Evolutionary conservation across 2,113 vertebrate species (phyloP), one percentile per base, ranked within the genome.

Genomic region (Struthio camelus): DNA sequence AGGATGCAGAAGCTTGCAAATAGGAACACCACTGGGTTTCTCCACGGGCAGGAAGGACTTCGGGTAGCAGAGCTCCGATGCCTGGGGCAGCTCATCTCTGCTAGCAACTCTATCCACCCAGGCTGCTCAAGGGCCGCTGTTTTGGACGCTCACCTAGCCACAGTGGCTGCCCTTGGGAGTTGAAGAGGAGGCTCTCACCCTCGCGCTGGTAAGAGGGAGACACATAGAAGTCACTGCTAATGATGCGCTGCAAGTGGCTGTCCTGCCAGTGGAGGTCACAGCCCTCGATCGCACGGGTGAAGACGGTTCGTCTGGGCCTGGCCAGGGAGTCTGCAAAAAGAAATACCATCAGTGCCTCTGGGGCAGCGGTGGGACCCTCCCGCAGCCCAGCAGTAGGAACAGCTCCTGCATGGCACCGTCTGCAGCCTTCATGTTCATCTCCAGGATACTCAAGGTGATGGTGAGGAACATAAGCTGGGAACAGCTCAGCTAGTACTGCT

Each of bases 201-300:
- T 99, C 99, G 46, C 98, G 98, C 97, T 99, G 99, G 97, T 99
- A 99, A 93, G 98, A 98, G 7, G 99, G 99, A 32, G 99, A 99
- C 97, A 98, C 80, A 67, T 99, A 99, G 98, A 98, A 98, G 96
- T 99, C 99, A 2, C 99, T 99, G 98, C 99, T 99, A 97, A 99
- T 99, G 97, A 99, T 99, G 97, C 99, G 98, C 97, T 99, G 99
- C 80, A 99, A 98, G 97, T 99, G 99, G 97, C 99, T 99, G 98
- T 99, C 99, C 98, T 99, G 99, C 99, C 99, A 99, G 97, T 99
- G 99, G 42, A 99, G 98, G 96, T 99, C 99, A 77, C 99, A 99
- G 36, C 99, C 99, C 97, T 99, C 99, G 0, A 99, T 98, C 1
- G 99, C 99, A 42, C 99, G 98, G 12, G 98, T 99, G 98, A 99